These are phyloP conservation scores for Rotaria sp. DNA, from an alignment of 2,888 invertebrate genomes.

Conservation along the genomic window DNA sequence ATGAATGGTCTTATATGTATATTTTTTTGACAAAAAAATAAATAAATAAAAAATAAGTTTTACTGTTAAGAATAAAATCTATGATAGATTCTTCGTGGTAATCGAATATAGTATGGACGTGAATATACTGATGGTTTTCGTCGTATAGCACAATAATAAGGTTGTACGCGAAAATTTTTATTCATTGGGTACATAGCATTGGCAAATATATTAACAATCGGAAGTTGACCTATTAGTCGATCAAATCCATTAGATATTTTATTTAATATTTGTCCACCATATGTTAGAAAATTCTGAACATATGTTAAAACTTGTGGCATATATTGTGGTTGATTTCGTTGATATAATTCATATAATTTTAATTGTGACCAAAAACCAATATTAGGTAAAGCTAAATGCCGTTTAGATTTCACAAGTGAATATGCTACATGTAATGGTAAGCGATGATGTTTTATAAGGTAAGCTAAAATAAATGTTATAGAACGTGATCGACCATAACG, in stretches of 20 bases:
- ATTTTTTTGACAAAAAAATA: too few relatives aligned
- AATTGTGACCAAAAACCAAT: conserved; percentile 31
- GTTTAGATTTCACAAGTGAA: background rate
- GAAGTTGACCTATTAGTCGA: background rate
- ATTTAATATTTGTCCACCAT: background rate
- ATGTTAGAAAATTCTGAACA: background rate
- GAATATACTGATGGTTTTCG: background rate
- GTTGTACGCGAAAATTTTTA: background rate
- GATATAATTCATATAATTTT: background rate
- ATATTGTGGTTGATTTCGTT: background rate
- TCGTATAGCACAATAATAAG: background rate
- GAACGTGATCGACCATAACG: background rate
- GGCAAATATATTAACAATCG: background rate
- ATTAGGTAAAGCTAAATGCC: conserved; percentile 28
- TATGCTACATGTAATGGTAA: background rate
- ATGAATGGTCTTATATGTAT: too few relatives aligned
- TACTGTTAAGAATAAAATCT: too few relatives aligned
- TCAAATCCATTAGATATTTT: background rate
- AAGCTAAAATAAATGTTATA: conserved; percentile 29
- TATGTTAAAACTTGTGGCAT: background rate
- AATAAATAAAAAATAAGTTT: too few relatives aligned
- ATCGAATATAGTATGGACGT: too few relatives aligned
- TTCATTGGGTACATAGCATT: background rate
- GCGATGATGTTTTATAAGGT: conserved; percentile 30
- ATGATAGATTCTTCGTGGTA: too few relatives aligned